Conservation (phyloP, 2,888 invertebrate species). For the Epinotia brunnichana region DNA sequence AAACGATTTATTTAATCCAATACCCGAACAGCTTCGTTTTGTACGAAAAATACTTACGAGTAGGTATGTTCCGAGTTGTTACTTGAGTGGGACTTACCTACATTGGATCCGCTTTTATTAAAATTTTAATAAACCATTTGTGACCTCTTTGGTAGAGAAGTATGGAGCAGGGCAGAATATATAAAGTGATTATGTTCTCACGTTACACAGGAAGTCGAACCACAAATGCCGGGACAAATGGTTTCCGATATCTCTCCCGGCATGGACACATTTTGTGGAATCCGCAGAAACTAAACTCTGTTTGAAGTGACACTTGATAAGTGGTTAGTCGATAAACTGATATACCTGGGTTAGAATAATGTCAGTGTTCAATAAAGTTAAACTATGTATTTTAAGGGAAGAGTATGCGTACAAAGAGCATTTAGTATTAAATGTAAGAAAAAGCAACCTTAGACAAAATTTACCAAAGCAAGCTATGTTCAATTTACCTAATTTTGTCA, state of each 20-base stretch:
- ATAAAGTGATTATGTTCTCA: conserved; percentile 17
- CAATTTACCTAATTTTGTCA: too few species aligned
- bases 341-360: too few species aligned
- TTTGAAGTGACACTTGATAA: conserved; percentile 16
- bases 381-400: too few species aligned
- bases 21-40: neutral
- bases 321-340: conserved; percentile 6
- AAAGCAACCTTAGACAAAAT: too few species aligned
- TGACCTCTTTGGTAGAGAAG: neutral
- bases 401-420: too few species aligned
- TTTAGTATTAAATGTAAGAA: too few species aligned
- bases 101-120: neutral
- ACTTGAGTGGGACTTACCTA: neutral
- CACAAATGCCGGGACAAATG: conserved; percentile 15
- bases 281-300: conserved; percentile 4
- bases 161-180: neutral
- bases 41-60: conserved; percentile 4
- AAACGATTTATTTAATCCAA: neutral
- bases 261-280: conserved; percentile 24
- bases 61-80: neutral
- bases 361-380: too few species aligned
- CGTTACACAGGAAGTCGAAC: conserved; percentile 5
- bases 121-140: neutral
- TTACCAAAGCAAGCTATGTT: too few species aligned
- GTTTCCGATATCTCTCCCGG: conserved; percentile 22